These are phyloP conservation scores for Brachionus asplanchnoidis DNA, from an alignment of 1,140 invertebrate genomes.

Conservation along the genomic window DNA sequence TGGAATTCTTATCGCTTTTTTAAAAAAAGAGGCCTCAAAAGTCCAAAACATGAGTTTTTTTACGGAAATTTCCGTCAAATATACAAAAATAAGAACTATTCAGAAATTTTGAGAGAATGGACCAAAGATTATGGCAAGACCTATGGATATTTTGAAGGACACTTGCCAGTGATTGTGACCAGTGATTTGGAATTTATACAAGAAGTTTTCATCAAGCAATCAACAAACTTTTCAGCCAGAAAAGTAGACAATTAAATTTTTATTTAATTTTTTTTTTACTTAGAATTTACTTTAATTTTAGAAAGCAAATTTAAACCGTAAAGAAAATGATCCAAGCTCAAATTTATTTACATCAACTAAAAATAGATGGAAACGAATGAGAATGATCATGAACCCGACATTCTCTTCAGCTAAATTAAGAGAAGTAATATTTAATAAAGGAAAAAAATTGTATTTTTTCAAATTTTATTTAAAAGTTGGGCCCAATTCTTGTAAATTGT, in stretches of 20 bases:
- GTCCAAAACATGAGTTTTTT: not conserved
- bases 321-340: constrained; percentile 34
- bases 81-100: constrained; percentile 1
- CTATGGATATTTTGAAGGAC: constrained; percentile 57
- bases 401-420: constrained; percentile 62
- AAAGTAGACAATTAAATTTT: constrained; percentile 47
- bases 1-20: constrained; percentile 23
- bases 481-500: not conserved
- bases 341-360: constrained; percentile 49
- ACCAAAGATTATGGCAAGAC: constrained; percentile 53
- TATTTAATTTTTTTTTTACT: not conserved
- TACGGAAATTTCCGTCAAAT: constrained; percentile 27
- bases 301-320: not conserved
- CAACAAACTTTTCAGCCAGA: constrained; percentile 56
- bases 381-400: constrained; percentile 61
- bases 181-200: constrained; percentile 54
- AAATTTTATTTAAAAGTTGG: constrained; percentile 43
- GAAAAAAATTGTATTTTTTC: not conserved
- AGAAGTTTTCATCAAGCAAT: constrained; percentile 58
- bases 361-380: constrained; percentile 60
- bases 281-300: not conserved
- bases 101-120: constrained; percentile 47
- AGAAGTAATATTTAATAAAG: not conserved
- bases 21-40: not conserved
- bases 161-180: constrained; percentile 54